Base-by-base conservation (phyloP, 1,140 invertebrate species). In the Drosophila kikkawai region DNA sequence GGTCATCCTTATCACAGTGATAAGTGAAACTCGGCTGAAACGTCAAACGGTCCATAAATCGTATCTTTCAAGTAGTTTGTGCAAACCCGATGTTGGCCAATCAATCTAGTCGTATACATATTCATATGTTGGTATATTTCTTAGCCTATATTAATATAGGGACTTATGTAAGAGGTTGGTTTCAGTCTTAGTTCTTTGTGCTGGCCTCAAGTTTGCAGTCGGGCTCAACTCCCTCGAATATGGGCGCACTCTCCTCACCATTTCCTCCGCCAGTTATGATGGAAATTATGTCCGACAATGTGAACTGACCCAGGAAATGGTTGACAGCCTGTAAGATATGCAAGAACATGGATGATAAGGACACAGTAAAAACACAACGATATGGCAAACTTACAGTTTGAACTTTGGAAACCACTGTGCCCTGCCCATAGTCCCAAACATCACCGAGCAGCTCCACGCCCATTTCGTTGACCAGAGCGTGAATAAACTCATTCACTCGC, bases 361-460 rank as follows among this genome's bases (percentile, higher is more conserved):
- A 11, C 13, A 26, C 7, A 11, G 2, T 1, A 9, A 15, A 0
- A 29, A 13, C 1, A 7, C 4, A 56, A n/a, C 5, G 32, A 2
- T 26, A 37, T 13, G 5, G 6, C 19, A 6, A 13, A 68, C 69
- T 7, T 36, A 92, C 91, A 61, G 75, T 65, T 79, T 92, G 79
- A 4, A 74, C 32, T 47, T 41, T 74, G 9, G 70, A 8, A 6
- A 78, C 22, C 7, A 82, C 77, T 5, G 60, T 63, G 6, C 8
- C 57, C 32, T 92, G 80, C 3, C 69, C 78, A 47, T 78, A 87
- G 19, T 48, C 59, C 91, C 91, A 92, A 4, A 90, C 26, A 56
- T 92, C 91, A 11, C 67, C 75, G 11, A 92, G 74, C 19, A 92
- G 26, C 44, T 92, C 91, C 13, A 92, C 57, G 6, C 91, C 91